Conservation (phyloP, 2,888 invertebrate species). For the Conistra vaccinii region DNA sequence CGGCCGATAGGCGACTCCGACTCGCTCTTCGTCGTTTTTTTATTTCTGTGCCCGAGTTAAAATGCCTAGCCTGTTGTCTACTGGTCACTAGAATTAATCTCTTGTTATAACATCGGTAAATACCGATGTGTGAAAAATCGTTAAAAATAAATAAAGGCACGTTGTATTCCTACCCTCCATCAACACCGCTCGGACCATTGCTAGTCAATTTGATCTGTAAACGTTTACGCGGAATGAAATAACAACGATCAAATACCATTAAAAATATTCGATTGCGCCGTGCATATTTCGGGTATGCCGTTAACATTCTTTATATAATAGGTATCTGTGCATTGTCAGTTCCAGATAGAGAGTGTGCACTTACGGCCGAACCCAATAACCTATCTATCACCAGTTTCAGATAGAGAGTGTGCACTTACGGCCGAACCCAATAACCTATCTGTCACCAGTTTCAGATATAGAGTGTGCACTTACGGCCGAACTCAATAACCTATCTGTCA, state of each 20-base stretch:
- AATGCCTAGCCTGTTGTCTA: neutral
- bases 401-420: neutral
- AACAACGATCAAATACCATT: neutral
- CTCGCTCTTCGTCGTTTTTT: neutral
- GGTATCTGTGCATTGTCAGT: neutral
- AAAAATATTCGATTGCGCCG: neutral
- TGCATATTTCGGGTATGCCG: neutral
- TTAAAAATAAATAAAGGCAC: neutral
- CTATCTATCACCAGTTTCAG: no score
- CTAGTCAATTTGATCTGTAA: neutral
- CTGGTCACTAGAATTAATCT: neutral
- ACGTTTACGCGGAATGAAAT: constrained; percentile 18
- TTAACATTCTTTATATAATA: neutral
- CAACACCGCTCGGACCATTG: neutral
- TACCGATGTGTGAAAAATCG: neutral
- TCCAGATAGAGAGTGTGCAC: neutral
- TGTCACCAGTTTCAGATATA: constrained; percentile 4
- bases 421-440: no score
- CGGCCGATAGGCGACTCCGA: neutral
- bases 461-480: no score
- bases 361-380: no score
- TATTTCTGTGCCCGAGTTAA: neutral
- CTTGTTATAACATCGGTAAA: no score
- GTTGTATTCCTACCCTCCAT: neutral
- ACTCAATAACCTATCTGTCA: no score